Conservation (phyloP, 2,797 vertebrate species). For the Bradypodion ventrale region DNA sequence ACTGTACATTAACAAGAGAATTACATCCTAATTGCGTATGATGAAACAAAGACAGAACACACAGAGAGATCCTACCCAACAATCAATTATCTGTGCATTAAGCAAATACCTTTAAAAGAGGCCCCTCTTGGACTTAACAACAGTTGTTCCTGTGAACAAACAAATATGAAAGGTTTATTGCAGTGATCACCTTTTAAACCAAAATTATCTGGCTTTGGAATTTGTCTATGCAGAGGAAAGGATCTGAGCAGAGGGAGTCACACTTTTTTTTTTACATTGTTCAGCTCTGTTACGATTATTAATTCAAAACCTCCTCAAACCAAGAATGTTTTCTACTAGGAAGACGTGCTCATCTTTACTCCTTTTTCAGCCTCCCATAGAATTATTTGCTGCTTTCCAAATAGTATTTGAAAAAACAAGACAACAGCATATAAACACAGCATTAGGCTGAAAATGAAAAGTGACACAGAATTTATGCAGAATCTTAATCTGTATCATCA, state of each 20-base stretch:
- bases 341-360: slow-evolving; percentile 23
- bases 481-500: slow-evolving; percentile 34
- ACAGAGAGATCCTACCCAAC: background rate
- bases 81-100: slow-evolving; percentile 34
- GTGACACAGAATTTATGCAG: slow-evolving; percentile 30
- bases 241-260: slow-evolving; percentile 15
- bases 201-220: slow-evolving; percentile 41
- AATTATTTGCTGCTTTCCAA: slow-evolving; percentile 14
- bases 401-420: slow-evolving; percentile 8
- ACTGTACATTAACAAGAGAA: slow-evolving; percentile 31
- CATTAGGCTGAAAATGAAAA: background rate
- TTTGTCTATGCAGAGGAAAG: slow-evolving; percentile 26
- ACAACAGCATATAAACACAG: slow-evolving; percentile 18
- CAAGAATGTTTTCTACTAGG: background rate
- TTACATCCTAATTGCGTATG: slow-evolving; percentile 25
- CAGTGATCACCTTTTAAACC: background rate
- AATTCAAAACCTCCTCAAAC: slow-evolving; percentile 5
- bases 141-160: background rate
- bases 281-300: slow-evolving; percentile 11
- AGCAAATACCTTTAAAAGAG: slow-evolving; percentile 5
- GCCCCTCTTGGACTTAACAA: background rate
- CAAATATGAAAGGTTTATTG: background rate
- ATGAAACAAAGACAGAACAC: slow-evolving; percentile 41
- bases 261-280: background rate
- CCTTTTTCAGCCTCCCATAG: background rate